phyloP scores from a whole-genome alignment of 2,113 vertebrate species.

The Numenius arquata region DNA sequence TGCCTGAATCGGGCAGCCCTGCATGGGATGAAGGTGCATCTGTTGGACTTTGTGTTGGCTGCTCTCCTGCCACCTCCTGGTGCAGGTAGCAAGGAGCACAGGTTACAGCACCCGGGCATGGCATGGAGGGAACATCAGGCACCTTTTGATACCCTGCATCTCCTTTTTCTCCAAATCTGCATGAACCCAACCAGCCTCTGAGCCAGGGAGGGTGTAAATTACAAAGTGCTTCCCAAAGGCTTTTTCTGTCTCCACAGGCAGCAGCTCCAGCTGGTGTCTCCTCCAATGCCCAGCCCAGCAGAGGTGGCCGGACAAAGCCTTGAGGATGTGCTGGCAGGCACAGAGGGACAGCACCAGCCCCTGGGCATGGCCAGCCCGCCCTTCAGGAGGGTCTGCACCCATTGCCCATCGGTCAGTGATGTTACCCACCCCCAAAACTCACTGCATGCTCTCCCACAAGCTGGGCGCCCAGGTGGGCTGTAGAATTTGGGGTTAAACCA shows the following conservation, averaged over 20 bases:
- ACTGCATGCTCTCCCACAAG: not conserved
- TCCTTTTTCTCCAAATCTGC: not conserved
- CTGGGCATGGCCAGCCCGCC: conserved; percentile 17
- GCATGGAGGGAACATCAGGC: not conserved
- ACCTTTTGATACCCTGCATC: not conserved
- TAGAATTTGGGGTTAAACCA: not conserved
- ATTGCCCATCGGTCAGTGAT: conserved; percentile 35
- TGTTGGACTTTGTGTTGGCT: not conserved
- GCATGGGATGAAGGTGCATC: not conserved
- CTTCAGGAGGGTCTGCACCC: conserved; percentile 36
- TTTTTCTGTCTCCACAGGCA: conserved; percentile 51
- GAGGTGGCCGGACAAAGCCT: conserved; percentile 17
- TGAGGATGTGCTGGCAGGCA: not conserved
- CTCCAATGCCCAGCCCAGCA: not conserved
- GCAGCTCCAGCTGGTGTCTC: conserved; percentile 40
- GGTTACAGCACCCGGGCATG: too few relatives aligned
- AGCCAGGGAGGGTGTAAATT: not conserved
- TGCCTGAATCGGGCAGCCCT: accelerated
- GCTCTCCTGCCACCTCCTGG: not conserved
- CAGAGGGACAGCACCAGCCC: not conserved
- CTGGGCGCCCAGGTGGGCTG: not conserved
- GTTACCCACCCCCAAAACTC: not conserved
- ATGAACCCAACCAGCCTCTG: not conserved
- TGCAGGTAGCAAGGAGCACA: not conserved
- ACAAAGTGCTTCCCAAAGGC: not conserved